Conservation (phyloP, 2,888 invertebrate genomes). For the Drosophila multiciliata region DNA sequence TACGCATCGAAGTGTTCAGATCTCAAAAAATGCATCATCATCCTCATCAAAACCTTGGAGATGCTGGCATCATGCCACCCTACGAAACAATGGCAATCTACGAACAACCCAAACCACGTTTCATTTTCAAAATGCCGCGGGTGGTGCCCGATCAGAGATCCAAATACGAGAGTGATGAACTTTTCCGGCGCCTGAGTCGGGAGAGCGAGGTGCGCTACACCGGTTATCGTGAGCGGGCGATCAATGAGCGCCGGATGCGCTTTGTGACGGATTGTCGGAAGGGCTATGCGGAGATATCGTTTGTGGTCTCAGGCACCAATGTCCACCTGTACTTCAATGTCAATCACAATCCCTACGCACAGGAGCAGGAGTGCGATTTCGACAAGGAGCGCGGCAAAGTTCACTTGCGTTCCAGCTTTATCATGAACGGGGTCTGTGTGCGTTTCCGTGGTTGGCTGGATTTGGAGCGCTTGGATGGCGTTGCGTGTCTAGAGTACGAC, state of each 20-base stretch:
- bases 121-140: constrained; percentile 98
- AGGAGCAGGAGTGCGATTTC: constrained; percentile 94
- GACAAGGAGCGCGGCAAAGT: constrained; percentile 97
- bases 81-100: constrained; percentile 96
- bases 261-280: constrained; percentile 96
- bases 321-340: constrained; percentile 93
- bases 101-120: constrained; percentile 94
- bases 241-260: constrained; percentile 94
- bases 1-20: constrained; percentile 15
- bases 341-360: constrained; percentile 86
- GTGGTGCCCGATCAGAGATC: constrained; percentile 98
- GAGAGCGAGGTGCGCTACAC: constrained; percentile 98
- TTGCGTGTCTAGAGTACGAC: constrained; percentile 95
- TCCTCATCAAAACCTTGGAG: constrained; percentile 64
- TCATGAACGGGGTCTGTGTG: constrained; percentile 99
- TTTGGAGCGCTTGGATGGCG: constrained; percentile 95
- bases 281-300: constrained; percentile 97
- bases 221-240: constrained; percentile 95
- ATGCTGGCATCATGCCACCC: constrained; percentile 85
- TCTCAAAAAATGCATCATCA: constrained; percentile 66
- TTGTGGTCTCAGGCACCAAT: constrained; percentile 97
- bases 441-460: constrained; percentile 97
- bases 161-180: constrained; percentile 98
- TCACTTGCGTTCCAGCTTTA: constrained; percentile 95
- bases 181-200: constrained; percentile 95